A percentile compares a stretch with the other conserved stretches of the same genome.
Evolutionary conservation across 2,113 vertebrate genomes (phyloP).

Genomic region (Alectura lathami): DNA sequence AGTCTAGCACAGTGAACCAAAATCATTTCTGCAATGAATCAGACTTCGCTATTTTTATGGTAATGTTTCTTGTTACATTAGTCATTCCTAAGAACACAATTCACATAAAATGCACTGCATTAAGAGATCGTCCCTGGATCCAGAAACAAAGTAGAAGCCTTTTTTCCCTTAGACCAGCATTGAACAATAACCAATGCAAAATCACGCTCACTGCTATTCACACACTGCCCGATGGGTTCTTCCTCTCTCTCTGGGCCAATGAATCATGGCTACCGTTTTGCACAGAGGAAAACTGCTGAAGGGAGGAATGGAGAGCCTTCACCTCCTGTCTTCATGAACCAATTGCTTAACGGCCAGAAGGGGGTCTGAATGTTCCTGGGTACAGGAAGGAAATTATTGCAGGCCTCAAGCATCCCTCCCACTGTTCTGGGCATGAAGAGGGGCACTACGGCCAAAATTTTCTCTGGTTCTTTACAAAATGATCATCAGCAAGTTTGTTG

Average conservation of each 20-base stretch:
- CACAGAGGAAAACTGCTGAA: not conserved
- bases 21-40: not conserved
- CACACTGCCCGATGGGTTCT: rapidly evolving
- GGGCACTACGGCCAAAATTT: not conserved
- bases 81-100: not conserved
- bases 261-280: not conserved
- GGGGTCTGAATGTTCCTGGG: not conserved
- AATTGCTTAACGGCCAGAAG: rapidly evolving
- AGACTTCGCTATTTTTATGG: not conserved
- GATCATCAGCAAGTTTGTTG: not conserved
- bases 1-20: not conserved
- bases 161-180: not conserved
- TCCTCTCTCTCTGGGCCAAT: not conserved
- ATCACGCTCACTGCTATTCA: not conserved
- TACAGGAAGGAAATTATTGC: not conserved
- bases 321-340: not conserved
- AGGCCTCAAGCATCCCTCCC: not conserved
- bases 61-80: not conserved
- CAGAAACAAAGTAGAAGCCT: not conserved
- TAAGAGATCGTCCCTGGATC: not conserved
- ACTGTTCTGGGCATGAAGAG: not conserved
- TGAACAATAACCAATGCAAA: not conserved
- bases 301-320: not conserved
- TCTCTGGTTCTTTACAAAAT: not conserved
- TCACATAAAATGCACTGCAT: not conserved